Base-by-base conservation (phyloP, 2,113 vertebrate species). In the Kryptolebias marmoratus region DNA sequence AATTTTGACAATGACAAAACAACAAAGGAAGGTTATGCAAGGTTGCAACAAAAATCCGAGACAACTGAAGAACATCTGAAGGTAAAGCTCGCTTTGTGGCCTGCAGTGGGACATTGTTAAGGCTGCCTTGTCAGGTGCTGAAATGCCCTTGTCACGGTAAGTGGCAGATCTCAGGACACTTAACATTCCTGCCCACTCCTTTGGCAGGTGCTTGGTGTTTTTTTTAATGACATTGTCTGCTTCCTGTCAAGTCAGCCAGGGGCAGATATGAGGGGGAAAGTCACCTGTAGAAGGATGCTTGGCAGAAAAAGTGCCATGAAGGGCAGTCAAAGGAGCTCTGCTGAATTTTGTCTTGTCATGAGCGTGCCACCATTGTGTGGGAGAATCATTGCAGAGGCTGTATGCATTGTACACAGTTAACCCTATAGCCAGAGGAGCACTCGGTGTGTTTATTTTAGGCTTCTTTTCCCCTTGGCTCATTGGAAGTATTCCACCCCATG, bases 111-210 rank as follows among this genome's bases (percentile, higher is more conserved):
- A 48, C 62, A 4, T 70, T 68, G 54, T 80, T 82, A 64, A 73
- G 69, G 64, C 59, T 58, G 53, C 65, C 71, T 73, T 81, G 83
- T 84, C 61, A 76, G 73, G 77, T 78, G 80, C 22, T 75, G 77
- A 85, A 88, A 89, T 80, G 90, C 76, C 87, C 90, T 91, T 90
- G 87, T 88, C 83, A 88, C 83, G 73, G 77, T 79, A 85, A 89
- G 69, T 79, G 86, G 83, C 88, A 87, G 75, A 84, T 82, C 81
- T 85, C 81, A 71, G 71, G 80, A 80, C 86, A 81, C 83, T 90
- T 88, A 86, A 65, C 81, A 87, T 83, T 82, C 75, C 68, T 71
- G 47, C 73, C 75, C 77, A 78, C 58, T 63, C 86, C 66, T 53
- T 63, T 53, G 16, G 85, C 87, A 89, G 86, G 84, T 87, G 81